Evolutionary conservation across 1,140 invertebrate genomes (phyloP), one percentile per base, ranked within the genome.

Genomic region (Drosophila nannoptera): DNA sequence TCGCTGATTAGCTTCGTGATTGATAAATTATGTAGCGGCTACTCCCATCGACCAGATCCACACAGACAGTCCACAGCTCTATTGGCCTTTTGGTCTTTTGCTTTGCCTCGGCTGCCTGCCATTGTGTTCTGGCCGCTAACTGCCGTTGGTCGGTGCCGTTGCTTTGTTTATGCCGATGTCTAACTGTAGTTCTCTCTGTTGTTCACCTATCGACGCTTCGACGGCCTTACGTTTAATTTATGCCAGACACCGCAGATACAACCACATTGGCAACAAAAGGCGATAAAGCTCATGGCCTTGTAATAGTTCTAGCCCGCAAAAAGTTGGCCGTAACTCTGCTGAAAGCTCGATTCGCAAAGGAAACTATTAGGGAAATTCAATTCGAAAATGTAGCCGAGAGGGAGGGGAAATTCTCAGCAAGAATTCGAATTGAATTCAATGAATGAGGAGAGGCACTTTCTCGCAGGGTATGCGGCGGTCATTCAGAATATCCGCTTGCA

Each of bases 171-270:
- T 12, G 35, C 22, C 7, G 40, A 43, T 58, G 32, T 40, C 36
- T 22, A 22, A 22, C 22, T 46, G 16, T 33, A 32, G 5, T 54
- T 43, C 12, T 35, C 42, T 4, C 36, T 58, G 9, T 63, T 55
- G 29, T 55, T 67, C 43, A 66, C 33, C 64, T 72, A 72, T 68
- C 58, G 69, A 72, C 64, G 69, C 69, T 61, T 60, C 69, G 65
- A 56, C 59, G 68, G 59, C 69, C 69, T 72, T 72, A 68, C 29
- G 45, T 67, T 61, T 67, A 71, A 67, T 71, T 71, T 72, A 72
- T 68, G 69, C 69, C 49, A 55, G 43, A 62, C 8, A 56, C 7
- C 56, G 48, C 16, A 7, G 14, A 9, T 36, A 54, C 4, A 42
- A 14, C 32, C 36, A 56, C 45, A 50, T 33, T 36, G 12, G 22